Base-by-base conservation (phyloP, 2,888 invertebrate species). In the Ennomos erosarius region DNA sequence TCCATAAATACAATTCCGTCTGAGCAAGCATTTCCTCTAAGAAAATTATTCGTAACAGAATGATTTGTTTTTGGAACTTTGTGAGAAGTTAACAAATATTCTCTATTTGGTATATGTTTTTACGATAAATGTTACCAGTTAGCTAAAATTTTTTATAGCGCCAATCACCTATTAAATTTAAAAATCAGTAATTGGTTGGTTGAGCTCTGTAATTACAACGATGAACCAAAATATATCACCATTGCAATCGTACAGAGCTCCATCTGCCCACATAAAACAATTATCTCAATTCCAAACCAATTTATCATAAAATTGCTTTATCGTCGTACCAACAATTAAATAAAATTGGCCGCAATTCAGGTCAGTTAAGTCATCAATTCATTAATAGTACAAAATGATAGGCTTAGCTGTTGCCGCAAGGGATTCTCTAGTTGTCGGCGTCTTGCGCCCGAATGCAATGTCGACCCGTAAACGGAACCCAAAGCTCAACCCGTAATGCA, bases 321-420 rank as follows among this genome's bases (percentile, higher is more conserved):
- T 81, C 79, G 76, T 79, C 77, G 76, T 71, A 67, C 67, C 73
- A 74, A 78, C 79, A 82, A 86, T 85, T 85, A 84, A 83, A 78
- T 76, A 80, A 82, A 84, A 85, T 85, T 86, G 85, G 76, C 79
- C 77, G 75, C 81, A 76, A 87, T 87, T 84, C 77, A 70, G 85
- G 82, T 79, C 86, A 87, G 81, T 84, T 81, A 82, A 84, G 82
- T 78, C 84, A 84, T 86, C 80, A 82, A 81, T 83, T 84, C 79
- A 82, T 82, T 85, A 83, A 86, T 85, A 79, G 79, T 74, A 73
- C 72, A 76, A 82, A 83, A 82, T 84, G 73, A 84, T 85, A 79
- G 81, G 77, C 71, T 75, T 74, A 59, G 55, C 59, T 61, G 55
- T 35, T 42, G 65, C 70, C 73, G 84, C 82, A 77, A 60, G 69